phyloP scores from a whole-genome alignment of 1,140 invertebrate species.

The Papilio helenus region DNA sequence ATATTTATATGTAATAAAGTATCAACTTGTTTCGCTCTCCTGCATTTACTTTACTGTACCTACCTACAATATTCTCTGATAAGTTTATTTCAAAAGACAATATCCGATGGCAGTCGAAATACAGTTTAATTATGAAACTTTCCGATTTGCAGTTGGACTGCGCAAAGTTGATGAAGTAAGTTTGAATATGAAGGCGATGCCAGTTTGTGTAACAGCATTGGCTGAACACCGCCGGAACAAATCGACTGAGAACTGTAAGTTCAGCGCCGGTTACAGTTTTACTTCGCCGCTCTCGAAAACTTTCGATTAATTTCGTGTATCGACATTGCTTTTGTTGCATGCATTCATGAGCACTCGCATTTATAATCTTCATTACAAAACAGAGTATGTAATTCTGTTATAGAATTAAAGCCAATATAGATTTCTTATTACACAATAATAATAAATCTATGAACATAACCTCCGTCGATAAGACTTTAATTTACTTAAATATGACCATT shows the following conservation, averaged over 20 bases:
- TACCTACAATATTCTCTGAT: neutral
- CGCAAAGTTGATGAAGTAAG: conserved; percentile 12
- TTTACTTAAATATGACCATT: neutral
- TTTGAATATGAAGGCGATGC: conserved; percentile 4
- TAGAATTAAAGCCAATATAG: neutral
- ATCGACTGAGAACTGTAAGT: conserved; percentile 16
- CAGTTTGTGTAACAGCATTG: conserved; percentile 1
- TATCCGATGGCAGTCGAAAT: neutral
- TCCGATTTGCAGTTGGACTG: neutral
- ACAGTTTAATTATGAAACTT: conserved; percentile 19
- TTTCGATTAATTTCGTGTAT: conserved; percentile 14
- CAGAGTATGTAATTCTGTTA: neutral
- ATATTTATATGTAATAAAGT: neutral
- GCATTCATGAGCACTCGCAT: neutral
- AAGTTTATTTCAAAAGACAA: conserved; percentile 4
- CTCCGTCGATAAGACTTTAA: neutral
- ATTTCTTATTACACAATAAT: neutral
- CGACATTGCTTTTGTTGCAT: neutral
- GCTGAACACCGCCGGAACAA: neutral
- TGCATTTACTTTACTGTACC: neutral
- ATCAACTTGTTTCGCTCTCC: neutral
- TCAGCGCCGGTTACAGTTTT: neutral
- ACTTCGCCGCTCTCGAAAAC: neutral
- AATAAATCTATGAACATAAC: neutral
- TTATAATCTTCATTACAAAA: neutral